phyloP scores from a whole-genome alignment of 2,113 vertebrate genomes.

The Symphodus melops region DNA sequence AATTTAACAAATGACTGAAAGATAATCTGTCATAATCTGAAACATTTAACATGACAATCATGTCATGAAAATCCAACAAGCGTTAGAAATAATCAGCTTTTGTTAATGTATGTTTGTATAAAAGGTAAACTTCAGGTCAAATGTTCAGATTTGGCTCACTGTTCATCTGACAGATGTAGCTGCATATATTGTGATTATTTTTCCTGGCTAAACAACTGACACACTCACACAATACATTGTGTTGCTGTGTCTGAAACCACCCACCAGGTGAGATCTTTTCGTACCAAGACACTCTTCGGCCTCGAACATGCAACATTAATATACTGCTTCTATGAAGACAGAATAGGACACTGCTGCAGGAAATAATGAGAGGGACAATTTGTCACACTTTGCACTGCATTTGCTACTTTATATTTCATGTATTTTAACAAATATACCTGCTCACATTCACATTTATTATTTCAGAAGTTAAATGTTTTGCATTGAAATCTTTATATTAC shows the following conservation, averaged over 20 bases:
- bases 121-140: not conserved
- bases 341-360: too few relatives aligned
- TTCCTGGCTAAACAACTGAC: not conserved
- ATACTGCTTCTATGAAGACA: not conserved
- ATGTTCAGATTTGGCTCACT: not conserved
- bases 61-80: not conserved
- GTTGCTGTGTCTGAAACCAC: not conserved
- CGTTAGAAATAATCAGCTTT: not conserved
- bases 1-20: too few relatives aligned
- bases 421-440: not conserved
- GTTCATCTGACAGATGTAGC: not conserved
- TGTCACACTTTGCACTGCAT: not conserved
- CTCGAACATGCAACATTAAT: not conserved
- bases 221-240: slow-evolving; percentile 2
- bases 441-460: too few relatives aligned
- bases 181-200: not conserved
- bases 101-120: not conserved
- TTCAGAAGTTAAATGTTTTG: too few relatives aligned
- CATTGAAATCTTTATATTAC: too few relatives aligned
- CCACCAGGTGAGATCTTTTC: not conserved
- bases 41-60: too few relatives aligned
- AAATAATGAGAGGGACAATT: not conserved
- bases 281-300: not conserved
- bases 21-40: not conserved
- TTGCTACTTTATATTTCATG: not conserved